Percentiles rank a stretch among this genome's conserved stretches.
phyloP scores from a whole-genome alignment of 2,113 vertebrate genomes.

The Sturnira hondurensis region DNA sequence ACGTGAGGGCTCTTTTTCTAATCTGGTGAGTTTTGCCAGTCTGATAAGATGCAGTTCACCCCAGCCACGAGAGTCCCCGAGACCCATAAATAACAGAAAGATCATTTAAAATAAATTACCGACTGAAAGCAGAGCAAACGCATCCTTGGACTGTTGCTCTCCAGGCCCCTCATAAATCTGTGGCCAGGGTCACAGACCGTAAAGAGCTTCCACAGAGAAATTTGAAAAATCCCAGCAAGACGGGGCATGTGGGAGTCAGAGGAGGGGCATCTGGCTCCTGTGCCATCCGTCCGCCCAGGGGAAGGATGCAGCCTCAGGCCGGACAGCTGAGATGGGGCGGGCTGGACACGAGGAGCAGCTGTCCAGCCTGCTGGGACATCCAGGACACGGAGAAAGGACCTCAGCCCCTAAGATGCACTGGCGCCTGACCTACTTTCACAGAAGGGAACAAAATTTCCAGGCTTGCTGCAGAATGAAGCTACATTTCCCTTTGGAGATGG shows the following conservation, averaged over 20 bases:
- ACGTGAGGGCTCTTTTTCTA: background rate
- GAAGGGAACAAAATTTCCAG: background rate
- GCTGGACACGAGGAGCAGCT: background rate
- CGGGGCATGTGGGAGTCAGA: background rate
- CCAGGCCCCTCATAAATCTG: slow-evolving; percentile 63
- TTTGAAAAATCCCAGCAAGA: slow-evolving; percentile 58
- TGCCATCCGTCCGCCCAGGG: rapidly evolving
- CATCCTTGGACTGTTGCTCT: slow-evolving; percentile 39
- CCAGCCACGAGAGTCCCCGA: background rate
- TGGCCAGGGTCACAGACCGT: slow-evolving; percentile 54
- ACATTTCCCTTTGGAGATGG: slow-evolving; percentile 23
- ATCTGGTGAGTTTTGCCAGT: slow-evolving; percentile 28
- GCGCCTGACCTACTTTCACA: slow-evolving; percentile 11
- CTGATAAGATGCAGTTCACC: slow-evolving; percentile 60
- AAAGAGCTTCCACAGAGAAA: slow-evolving; percentile 61
- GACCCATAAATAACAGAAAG: slow-evolving; percentile 64
- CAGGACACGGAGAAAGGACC: background rate
- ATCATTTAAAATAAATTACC: slow-evolving; percentile 72
- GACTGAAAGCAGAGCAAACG: background rate
- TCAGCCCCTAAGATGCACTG: background rate
- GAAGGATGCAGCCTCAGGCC: background rate
- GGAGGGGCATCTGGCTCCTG: background rate
- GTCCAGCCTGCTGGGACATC: background rate
- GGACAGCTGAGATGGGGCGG: background rate
- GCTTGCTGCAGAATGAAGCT: background rate